These are phyloP conservation scores for Drymonia ruficornis DNA, from an alignment of 2,888 invertebrate species.

Conservation along the genomic window DNA sequence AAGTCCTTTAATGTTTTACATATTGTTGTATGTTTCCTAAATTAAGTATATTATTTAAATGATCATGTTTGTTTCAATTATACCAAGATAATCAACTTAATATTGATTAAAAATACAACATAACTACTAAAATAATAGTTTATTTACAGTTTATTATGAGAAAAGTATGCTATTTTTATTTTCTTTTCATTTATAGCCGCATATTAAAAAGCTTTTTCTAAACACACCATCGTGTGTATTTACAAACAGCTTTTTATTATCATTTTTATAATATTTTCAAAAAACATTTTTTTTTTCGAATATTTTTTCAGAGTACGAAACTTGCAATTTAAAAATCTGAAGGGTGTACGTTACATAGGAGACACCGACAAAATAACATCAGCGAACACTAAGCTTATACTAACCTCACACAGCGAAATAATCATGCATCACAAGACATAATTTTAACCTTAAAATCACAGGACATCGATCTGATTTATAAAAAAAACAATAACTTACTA, in stretches of 20 bases:
- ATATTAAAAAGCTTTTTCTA: constrained; percentile 76
- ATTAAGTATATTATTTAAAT: too few relatives aligned
- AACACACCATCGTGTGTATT: constrained; percentile 59
- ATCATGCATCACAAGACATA: constrained; percentile 68
- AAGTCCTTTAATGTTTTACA: too few relatives aligned
- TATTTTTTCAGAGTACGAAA: constrained; percentile 25
- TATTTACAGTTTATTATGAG: constrained; percentile 77
- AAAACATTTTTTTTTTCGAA: constrained; percentile 24
- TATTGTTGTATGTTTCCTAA: too few relatives aligned
- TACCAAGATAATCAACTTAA: background rate
- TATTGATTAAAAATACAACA: constrained; percentile 40
- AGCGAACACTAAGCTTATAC: constrained; percentile 55
- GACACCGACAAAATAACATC: constrained; percentile 48
- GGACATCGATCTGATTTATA: constrained; percentile 66
- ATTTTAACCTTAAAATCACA: constrained; percentile 75
- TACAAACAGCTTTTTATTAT: constrained; percentile 70
- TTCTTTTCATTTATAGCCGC: constrained; percentile 58
- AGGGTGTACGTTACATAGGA: constrained; percentile 43
- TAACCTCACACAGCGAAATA: constrained; percentile 57
- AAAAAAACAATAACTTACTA: constrained; percentile 80
- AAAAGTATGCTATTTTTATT: constrained; percentile 78
- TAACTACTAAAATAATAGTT: constrained; percentile 80
- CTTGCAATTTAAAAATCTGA: constrained; percentile 44
- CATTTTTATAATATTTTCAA: constrained; percentile 30
- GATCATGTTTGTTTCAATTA: background rate